These are phyloP conservation scores for Hippopotamus amphibius DNA, from an alignment of 2,113 vertebrate genomes.

Conservation along the genomic window DNA sequence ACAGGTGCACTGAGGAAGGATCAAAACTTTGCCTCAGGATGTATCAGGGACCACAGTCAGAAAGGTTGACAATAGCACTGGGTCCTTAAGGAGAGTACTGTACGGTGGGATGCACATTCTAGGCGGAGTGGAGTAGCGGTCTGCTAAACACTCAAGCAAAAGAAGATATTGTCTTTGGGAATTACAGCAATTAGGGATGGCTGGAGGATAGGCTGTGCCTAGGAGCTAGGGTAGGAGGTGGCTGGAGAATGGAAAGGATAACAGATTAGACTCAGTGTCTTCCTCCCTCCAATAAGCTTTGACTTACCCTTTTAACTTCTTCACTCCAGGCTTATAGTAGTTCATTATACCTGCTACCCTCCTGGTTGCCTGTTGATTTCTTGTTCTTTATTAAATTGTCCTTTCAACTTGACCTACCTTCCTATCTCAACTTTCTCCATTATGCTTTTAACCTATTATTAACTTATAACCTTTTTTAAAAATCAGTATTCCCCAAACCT, in stretches of 20 bases:
- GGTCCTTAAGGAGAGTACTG: neutral
- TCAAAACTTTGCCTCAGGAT: neutral
- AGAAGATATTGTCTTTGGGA: neutral
- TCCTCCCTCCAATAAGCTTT: neutral
- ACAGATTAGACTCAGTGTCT: neutral
- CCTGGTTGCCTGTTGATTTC: neutral
- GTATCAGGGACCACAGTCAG: neutral
- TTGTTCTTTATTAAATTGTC: neutral
- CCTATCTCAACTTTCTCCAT: neutral
- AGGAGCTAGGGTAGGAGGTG: too few species aligned
- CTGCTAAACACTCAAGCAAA: neutral
- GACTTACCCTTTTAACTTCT: neutral
- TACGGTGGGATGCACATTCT: neutral
- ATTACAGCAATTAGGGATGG: neutral
- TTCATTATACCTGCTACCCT: neutral
- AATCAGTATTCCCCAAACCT: neutral
- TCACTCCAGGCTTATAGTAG: neutral
- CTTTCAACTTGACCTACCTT: neutral
- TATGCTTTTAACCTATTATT: constrained; percentile 17
- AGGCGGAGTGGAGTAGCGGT: neutral
- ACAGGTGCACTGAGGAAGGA: neutral
- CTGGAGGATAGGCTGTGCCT: neutral
- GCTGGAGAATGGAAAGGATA: neutral
- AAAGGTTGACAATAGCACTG: neutral
- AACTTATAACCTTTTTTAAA: neutral